phyloP scores from a whole-genome alignment of 2,113 vertebrate genomes.

The Myrmecobius fasciatus region DNA sequence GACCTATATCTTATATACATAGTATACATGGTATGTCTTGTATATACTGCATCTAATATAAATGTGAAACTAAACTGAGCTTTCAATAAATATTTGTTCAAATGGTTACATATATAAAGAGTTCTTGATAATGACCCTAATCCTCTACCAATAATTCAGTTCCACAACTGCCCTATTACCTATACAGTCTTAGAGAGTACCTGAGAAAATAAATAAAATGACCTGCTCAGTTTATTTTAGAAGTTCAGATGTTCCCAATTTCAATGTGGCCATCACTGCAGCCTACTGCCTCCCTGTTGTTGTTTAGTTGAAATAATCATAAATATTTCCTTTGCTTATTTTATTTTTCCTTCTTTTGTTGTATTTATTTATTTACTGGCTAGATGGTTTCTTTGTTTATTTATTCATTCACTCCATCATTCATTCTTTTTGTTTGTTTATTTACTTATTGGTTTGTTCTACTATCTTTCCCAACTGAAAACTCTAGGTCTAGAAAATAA shows the following conservation, averaged over 20 bases:
- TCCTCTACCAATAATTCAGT: neutral
- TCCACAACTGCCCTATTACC: neutral
- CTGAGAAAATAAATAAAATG: neutral
- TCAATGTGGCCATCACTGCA: neutral
- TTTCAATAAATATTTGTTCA: neutral
- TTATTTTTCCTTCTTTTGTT: neutral
- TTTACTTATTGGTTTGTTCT: neutral
- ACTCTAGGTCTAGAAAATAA: neutral
- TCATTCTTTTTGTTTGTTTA: neutral
- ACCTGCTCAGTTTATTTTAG: neutral
- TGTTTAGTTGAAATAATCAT: neutral
- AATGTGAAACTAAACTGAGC: neutral
- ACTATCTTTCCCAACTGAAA: neutral
- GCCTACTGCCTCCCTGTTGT: neutral
- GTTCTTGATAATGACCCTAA: neutral
- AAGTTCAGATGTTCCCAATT: neutral
- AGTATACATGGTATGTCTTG: neutral
- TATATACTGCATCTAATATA: neutral
- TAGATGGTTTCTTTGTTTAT: neutral
- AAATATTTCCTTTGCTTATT: neutral
- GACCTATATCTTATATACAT: neutral
- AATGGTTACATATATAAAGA: neutral
- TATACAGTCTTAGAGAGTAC: neutral
- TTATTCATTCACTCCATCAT: neutral
- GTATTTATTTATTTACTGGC: neutral